Evolutionary conservation across 1,140 invertebrate genomes (phyloP), one percentile per base, ranked within the genome.

Genomic region (Cydia amplana): DNA sequence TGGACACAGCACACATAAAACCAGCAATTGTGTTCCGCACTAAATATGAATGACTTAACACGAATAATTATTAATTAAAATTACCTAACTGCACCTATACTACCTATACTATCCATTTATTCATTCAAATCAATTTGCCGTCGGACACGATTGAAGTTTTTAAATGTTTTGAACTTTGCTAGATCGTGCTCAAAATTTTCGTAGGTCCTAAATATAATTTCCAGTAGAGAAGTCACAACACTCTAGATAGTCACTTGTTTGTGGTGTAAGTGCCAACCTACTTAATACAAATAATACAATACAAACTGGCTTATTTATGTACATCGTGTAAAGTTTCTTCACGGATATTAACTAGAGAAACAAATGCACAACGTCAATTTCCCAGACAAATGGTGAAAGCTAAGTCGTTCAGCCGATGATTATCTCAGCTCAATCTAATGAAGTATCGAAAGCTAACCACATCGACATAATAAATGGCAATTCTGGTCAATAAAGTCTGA

Each of bases 381-480:
- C 18, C 28, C 28, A 70, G 65, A 70, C 65, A 70, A 70, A 70
- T 28, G 25, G 65, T 70, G 65, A 70, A 70, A 70, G 65, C 65
- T 70, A 70, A 70, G 65, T 67, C 65, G 25, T 32, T 70, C 65
- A 32, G 46, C 49, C 18, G 28, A 76, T 67, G 77, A 75, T 77
- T 78, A 78, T 76, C 73, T 60, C 51, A 67, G 77, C 75, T 77
- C 76, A 65, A 72, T 78, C 74, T 77, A 77, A 64, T 72, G 60
- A 79, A 76, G 77, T 78, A 77, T 80, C 76, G 84, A 85, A 83
- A 84, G 84, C 79, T 82, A 85, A 85, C 84, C 81, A 77, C 82
- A 83, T 64, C 76, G 76, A 76, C 78, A 80, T 77, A 74, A 80
- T 81, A 78, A 77, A 78, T 75, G 73, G 72, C 75, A 80, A 79